Percentiles rank a stretch among this genome's conserved stretches.
These are phyloP conservation scores for Aptenodytes patagonicus DNA, from an alignment of 2,113 vertebrate species.

Conservation along the genomic window DNA sequence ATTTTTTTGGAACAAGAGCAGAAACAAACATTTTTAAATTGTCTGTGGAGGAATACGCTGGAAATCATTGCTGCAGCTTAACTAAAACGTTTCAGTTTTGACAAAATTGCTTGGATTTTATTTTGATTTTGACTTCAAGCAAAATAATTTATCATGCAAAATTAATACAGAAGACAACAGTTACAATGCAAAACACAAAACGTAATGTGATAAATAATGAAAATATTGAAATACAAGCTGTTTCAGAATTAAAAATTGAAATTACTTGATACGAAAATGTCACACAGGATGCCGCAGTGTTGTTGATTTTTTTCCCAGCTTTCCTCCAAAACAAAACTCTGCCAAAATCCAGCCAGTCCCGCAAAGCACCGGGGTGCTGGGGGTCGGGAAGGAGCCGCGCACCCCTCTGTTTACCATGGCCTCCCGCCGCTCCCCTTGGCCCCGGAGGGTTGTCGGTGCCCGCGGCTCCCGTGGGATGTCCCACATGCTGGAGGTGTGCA, in stretches of 20 bases:
- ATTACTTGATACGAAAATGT: not conserved
- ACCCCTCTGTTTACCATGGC: not conserved
- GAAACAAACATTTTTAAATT: not conserved
- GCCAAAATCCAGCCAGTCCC: fast-evolving
- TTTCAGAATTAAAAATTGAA: conserved; percentile 32
- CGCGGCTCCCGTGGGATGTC: fast-evolving
- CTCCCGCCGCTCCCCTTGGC: fast-evolving
- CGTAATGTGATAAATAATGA: conserved; percentile 47
- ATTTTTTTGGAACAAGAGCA: not conserved
- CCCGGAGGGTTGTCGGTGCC: not conserved
- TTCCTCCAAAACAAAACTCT: not conserved
- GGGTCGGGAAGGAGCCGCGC: fast-evolving
- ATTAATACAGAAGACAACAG: conserved; percentile 26
- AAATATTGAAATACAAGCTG: conserved; percentile 32
- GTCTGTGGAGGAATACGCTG: not conserved
- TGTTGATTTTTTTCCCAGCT: not conserved
- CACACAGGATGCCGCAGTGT: not conserved
- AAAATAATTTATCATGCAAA: conserved; percentile 50
- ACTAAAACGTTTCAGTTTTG: not conserved
- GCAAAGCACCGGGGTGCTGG: fast-evolving
- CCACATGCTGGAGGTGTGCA: not conserved
- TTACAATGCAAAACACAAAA: conserved; percentile 31
- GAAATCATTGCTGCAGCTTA: not conserved
- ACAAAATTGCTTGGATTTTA: not conserved
- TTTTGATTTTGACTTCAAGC: conserved; percentile 22